Evolutionary conservation across 2,888 invertebrate species (phyloP), one percentile per base, ranked within the genome.

Genomic region (Therioaphis trifolii): DNA sequence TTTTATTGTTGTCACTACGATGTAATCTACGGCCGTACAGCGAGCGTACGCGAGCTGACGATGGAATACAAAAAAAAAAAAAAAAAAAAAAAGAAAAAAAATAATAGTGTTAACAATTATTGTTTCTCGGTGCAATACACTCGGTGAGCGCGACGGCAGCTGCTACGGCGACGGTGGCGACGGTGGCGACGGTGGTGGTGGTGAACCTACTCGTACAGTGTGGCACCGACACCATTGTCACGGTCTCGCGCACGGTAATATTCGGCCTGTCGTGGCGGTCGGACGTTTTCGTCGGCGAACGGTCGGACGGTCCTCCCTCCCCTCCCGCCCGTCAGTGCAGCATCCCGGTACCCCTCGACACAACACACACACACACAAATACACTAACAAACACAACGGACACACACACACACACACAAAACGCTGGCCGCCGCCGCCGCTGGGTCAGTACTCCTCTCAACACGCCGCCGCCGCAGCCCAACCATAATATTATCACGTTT

Each of bases 41-140:
- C 15, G 74, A 55, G 14, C 21, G 35, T 15, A 49, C 15, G n/a
- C 29, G 29, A 71, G 49, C 49, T n/a, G 72, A 52, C 72, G 29
- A 24, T 18, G 55, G 74, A 55, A 71, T 52, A 72, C 52, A 21
- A 74, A 35, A 11, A 52, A 72, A 15, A 35, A 74, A 40, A 74
- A 52, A n/a, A 35, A 24, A 21, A 72, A 52, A 55, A 46, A 21
- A 21, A 1, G 63, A 63, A 46, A 69, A 55, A 27, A 79, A 68
- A 68, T 46, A 40, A 69, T 68, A 71, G 79, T 80, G 69, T 80
- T 80, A 80, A 80, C 71, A 58, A 80, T 78, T 21, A 79, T 79
- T 71, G 55, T 71, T 61, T n/a, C 40, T 58, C 58, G 21, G 79
- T 68, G 79, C 79, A 79, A 58, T 79, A 79, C 66, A 69, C 69